These are phyloP conservation scores for Bilobella aurantiaca DNA, from an alignment of 1,140 invertebrate genomes.

Conservation along the genomic window DNA sequence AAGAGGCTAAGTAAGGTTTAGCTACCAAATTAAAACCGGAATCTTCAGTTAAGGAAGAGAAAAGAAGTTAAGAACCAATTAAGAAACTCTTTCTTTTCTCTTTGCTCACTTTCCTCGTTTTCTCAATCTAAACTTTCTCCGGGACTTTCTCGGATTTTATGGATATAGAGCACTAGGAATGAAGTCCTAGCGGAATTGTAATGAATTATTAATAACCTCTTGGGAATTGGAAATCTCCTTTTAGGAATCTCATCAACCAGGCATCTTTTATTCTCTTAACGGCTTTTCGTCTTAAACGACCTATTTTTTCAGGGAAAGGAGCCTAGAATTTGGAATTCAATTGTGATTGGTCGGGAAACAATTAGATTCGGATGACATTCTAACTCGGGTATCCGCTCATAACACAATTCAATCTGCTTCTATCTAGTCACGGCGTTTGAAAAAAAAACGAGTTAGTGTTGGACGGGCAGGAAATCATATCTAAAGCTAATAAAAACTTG, in stretches of 20 bases:
- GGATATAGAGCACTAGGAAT: background rate
- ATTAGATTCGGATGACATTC: background rate
- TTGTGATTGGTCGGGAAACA: background rate
- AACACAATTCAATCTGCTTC: too few relatives aligned
- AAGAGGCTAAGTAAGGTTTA: background rate
- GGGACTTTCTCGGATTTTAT: background rate
- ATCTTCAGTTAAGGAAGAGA: background rate
- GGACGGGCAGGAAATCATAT: too few relatives aligned
- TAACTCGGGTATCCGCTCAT: too few relatives aligned
- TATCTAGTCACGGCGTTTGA: too few relatives aligned
- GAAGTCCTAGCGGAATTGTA: background rate
- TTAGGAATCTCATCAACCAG: background rate
- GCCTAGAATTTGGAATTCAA: background rate
- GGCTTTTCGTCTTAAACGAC: background rate
- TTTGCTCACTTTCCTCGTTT: background rate
- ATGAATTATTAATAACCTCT: slow-evolving; percentile 9
- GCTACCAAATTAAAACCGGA: background rate
- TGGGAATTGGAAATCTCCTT: slow-evolving; percentile 5
- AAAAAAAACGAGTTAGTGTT: too few relatives aligned
- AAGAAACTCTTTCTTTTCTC: slow-evolving; percentile 6
- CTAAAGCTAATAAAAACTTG: too few relatives aligned
- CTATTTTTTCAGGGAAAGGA: background rate
- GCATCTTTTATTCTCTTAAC: background rate
- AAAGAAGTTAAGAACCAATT: background rate
- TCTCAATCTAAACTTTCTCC: too few relatives aligned